phyloP scores from a whole-genome alignment of 1,140 invertebrate genomes.

The Drosophila nikananu region DNA sequence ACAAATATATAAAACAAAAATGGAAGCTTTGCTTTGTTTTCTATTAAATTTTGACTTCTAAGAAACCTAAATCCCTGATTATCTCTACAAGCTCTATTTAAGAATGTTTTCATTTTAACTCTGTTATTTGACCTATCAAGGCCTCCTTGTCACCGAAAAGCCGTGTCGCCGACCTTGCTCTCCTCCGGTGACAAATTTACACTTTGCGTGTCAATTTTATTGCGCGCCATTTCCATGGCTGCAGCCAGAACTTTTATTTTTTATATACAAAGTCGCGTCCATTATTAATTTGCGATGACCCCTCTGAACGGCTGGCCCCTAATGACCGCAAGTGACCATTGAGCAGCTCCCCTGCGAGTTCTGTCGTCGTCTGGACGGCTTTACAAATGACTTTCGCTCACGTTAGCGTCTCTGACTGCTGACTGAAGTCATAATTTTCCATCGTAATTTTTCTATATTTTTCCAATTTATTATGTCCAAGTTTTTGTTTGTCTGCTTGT shows the following conservation, averaged over 20 bases:
- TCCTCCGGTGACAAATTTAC: slow-evolving; percentile 56
- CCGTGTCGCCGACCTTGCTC: slow-evolving; percentile 2
- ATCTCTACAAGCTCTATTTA: neutral
- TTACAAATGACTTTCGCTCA: slow-evolving; percentile 75
- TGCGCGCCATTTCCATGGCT: slow-evolving; percentile 37
- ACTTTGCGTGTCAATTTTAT: slow-evolving; percentile 59
- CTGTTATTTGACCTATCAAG: neutral
- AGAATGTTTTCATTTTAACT: no score
- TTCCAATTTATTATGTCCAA: slow-evolving; percentile 65
- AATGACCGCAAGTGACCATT: slow-evolving; percentile 20
- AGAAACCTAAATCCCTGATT: neutral
- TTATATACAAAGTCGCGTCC: slow-evolving; percentile 1
- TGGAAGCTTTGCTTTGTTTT: neutral
- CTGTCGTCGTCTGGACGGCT: slow-evolving; percentile 32
- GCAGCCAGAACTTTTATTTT: slow-evolving; percentile 5
- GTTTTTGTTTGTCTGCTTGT: slow-evolving; percentile 36
- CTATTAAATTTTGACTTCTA: neutral
- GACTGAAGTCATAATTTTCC: slow-evolving; percentile 73
- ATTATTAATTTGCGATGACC: slow-evolving; percentile 16
- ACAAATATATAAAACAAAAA: neutral
- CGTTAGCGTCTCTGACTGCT: slow-evolving; percentile 59
- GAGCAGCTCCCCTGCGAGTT: slow-evolving; percentile 9
- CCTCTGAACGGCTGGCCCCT: neutral
- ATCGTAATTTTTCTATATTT: slow-evolving; percentile 46
- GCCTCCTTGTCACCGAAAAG: neutral